Evolutionary conservation across 1,140 invertebrate species (phyloP).

Genomic region (Sarcophaga peregrina): DNA sequence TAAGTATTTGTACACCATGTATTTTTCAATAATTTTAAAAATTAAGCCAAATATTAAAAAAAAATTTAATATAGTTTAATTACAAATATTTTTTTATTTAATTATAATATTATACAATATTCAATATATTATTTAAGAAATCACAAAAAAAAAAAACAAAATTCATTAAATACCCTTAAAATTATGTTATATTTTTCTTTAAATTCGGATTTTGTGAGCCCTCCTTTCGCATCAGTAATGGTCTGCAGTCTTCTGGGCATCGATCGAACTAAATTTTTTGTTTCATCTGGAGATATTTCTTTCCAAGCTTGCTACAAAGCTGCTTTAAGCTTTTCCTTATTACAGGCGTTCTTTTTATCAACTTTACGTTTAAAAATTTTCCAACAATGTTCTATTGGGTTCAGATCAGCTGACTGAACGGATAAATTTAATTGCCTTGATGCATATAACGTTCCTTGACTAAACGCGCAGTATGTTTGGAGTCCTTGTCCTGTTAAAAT

Average conservation of each 20-base stretch:
- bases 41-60: neutral
- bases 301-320: conserved; percentile 43
- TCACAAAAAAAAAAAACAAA: neutral
- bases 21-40: neutral
- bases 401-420: conserved; percentile 58
- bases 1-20: too few species aligned
- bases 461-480: too few species aligned
- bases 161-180: too few species aligned
- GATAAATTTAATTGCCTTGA: conserved; percentile 51
- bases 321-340: conserved; percentile 26
- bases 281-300: conserved; percentile 43
- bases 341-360: conserved; percentile 29
- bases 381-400: conserved; percentile 59
- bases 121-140: neutral
- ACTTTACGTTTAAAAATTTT: conserved; percentile 45
- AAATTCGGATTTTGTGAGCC: conserved; percentile 47
- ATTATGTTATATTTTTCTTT: neutral
- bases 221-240: conserved; percentile 52
- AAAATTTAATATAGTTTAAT: neutral
- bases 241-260: conserved; percentile 49
- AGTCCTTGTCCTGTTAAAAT: conserved; percentile 58
- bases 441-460: conserved; percentile 50
- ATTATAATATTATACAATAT: neutral
- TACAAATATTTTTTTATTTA: neutral
- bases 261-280: conserved; percentile 47